Evolutionary conservation across 2,113 vertebrate genomes (phyloP).

Genomic region (Malurus alboscapulatus): DNA sequence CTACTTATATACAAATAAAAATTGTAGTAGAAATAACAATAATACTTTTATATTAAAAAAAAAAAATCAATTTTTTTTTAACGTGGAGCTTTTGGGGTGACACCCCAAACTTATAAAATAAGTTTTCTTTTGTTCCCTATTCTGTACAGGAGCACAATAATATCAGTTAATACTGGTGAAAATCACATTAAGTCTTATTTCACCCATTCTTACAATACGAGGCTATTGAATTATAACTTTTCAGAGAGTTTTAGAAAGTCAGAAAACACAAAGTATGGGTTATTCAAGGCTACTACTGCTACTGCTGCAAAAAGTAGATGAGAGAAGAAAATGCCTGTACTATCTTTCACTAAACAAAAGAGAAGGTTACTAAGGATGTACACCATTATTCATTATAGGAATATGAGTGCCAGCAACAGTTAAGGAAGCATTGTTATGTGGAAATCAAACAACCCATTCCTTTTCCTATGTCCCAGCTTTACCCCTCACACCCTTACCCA

Average conservation of each 20-base stretch:
- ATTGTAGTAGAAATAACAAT: neutral
- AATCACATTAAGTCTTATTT: neutral
- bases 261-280: neutral
- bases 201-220: neutral
- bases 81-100: neutral
- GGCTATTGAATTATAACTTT: conserved; percentile 26
- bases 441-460: neutral
- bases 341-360: neutral
- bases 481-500: neutral
- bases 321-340: neutral
- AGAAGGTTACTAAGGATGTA: neutral
- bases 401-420: neutral
- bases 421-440: neutral
- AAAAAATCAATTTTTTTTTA: neutral
- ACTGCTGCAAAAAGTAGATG: neutral
- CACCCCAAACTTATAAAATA: neutral
- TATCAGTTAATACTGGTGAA: neutral
- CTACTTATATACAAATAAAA: neutral
- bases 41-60: neutral
- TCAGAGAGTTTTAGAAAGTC: neutral
- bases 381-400: neutral
- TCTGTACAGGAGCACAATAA: neutral
- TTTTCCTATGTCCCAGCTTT: neutral
- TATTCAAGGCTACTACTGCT: neutral
- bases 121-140: neutral